Conservation (phyloP, 2,797 vertebrate species). For the Enteromius trimaculatus region DNA sequence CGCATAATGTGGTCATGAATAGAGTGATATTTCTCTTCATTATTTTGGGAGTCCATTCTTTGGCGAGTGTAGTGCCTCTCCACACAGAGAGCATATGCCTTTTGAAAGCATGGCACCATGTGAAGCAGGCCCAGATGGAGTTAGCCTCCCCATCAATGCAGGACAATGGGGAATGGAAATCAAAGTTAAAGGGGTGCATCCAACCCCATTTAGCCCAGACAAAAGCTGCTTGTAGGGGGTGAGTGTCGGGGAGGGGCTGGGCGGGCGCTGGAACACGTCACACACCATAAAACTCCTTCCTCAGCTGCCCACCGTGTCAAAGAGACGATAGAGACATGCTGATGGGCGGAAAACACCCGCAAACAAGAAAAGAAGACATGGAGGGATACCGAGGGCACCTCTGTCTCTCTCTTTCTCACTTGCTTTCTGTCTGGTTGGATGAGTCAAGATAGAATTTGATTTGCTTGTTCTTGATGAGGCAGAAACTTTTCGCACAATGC, state of each 20-base stretch:
- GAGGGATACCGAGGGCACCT: conserved; percentile 2
- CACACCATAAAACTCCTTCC: conserved; percentile 86
- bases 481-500: neutral
- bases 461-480: neutral
- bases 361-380: conserved; percentile 45
- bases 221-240: conserved; percentile 94
- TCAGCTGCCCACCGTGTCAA: conserved; percentile 83
- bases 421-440: conserved; percentile 19
- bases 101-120: conserved; percentile 82
- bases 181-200: conserved; percentile 85
- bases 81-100: conserved; percentile 83
- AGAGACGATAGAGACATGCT: conserved; percentile 65
- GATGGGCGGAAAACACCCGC: conserved; percentile 64
- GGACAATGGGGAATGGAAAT: conserved; percentile 86
- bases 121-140: conserved; percentile 90
- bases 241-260: conserved; percentile 81
- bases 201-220: conserved; percentile 82
- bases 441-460: conserved; percentile 17
- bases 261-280: conserved; percentile 85
- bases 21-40: conserved; percentile 66
- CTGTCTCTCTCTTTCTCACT: conserved; percentile 40
- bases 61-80: conserved; percentile 76
- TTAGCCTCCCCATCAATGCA: conserved; percentile 81
- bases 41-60: conserved; percentile 74
- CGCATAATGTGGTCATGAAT: conserved; percentile 81